These are phyloP conservation scores for Pseudochirops corinnae DNA, from an alignment of 2,797 vertebrate species.

Conservation along the genomic window DNA sequence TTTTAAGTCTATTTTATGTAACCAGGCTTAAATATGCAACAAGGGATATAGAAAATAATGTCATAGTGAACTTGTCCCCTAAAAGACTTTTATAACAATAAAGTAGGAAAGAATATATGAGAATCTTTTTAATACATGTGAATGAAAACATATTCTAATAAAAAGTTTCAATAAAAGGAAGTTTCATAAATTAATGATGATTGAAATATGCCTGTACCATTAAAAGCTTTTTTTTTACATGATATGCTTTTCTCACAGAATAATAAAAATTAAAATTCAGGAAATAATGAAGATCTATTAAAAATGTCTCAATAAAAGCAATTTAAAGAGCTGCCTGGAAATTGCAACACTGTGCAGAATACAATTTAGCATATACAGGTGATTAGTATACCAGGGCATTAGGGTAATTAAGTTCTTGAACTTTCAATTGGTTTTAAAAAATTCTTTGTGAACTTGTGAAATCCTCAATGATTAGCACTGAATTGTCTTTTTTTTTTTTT, in stretches of 20 bases:
- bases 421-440: slow-evolving; percentile 41
- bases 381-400: background rate
- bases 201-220: background rate
- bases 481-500: background rate
- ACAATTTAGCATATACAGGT: background rate
- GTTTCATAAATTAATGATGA: background rate
- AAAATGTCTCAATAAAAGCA: slow-evolving; percentile 35
- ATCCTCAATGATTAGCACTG: background rate
- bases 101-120: background rate
- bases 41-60: background rate
- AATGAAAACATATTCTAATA: slow-evolving; percentile 40
- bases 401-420: slow-evolving; percentile 2
- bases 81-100: slow-evolving; percentile 12
- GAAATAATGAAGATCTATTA: slow-evolving; percentile 26
- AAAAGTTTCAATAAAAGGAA: background rate
- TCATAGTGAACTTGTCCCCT: background rate
- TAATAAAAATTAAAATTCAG: background rate
- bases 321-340: background rate
- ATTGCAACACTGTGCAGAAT: background rate
- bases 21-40: background rate
- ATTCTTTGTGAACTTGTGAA: background rate
- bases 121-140: background rate
- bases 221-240: background rate
- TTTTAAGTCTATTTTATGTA: background rate
- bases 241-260: background rate